These are phyloP conservation scores for Gymnorhina tibicen DNA, from an alignment of 2,113 vertebrate species.

Conservation along the genomic window DNA sequence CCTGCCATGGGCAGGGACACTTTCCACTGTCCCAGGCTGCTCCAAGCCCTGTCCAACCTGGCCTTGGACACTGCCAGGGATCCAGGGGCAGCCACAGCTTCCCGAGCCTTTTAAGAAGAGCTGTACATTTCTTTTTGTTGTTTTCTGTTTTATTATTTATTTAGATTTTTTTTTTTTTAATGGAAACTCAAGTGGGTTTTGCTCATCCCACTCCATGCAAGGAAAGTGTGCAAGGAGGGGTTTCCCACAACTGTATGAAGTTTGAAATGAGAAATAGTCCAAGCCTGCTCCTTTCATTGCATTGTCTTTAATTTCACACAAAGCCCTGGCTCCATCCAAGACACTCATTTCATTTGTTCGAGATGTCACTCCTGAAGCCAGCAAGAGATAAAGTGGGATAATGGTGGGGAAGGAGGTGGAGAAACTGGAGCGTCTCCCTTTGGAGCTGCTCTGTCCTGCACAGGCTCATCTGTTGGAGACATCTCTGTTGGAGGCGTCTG, in stretches of 20 bases:
- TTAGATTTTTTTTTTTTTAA: neutral
- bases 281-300: neutral
- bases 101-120: neutral
- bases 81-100: neutral
- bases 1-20: neutral
- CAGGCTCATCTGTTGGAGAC: neutral
- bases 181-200: neutral
- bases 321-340: neutral
- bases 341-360: neutral
- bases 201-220: neutral
- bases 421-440: neutral
- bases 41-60: neutral
- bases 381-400: neutral
- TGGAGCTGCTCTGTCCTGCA: neutral
- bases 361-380: neutral
- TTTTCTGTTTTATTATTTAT: neutral
- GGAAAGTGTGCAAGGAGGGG: neutral
- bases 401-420: neutral
- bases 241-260: neutral
- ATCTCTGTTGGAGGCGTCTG: neutral
- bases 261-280: neutral
- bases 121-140: neutral
- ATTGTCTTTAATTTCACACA: neutral
- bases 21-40: neutral
- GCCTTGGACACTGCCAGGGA: neutral